phyloP scores from a whole-genome alignment of 2,888 invertebrate genomes.

The Brenthis ino region DNA sequence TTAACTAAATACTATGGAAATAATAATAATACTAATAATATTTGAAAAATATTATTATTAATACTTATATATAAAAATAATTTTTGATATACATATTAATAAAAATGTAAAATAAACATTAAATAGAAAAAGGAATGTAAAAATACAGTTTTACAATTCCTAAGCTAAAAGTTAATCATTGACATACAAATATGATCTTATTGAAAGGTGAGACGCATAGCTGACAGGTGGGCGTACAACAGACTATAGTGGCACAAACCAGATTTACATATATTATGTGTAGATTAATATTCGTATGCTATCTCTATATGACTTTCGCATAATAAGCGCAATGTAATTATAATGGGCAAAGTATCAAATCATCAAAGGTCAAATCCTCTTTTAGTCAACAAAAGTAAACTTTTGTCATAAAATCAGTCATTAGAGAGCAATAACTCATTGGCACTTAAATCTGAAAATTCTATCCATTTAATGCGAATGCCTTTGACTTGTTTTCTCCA shows the following conservation, averaged over 20 bases:
- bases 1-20: background rate
- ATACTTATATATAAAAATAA: slow-evolving; percentile 26
- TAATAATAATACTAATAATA: slow-evolving; percentile 4
- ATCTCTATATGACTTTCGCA: slow-evolving; percentile 2
- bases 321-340: background rate
- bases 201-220: background rate
- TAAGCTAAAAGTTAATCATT: slow-evolving; percentile 31
- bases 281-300: background rate
- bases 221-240: slow-evolving; percentile 5
- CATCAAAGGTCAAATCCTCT: slow-evolving; percentile 23
- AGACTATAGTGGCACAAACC: background rate
- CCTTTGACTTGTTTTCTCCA: background rate
- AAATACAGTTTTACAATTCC: slow-evolving; percentile 37
- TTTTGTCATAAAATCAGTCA: slow-evolving; percentile 16
- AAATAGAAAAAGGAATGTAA: slow-evolving; percentile 32
- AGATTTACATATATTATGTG: background rate
- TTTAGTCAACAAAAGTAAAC: slow-evolving; percentile 17
- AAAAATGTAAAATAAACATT: slow-evolving; percentile 29
- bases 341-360: slow-evolving; percentile 3
- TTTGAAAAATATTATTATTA: slow-evolving; percentile 15
- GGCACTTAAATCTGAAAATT: slow-evolving; percentile 14
- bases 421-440: slow-evolving; percentile 26
- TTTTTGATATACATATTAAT: slow-evolving; percentile 19
- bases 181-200: slow-evolving; percentile 8
- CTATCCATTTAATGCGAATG: slow-evolving; percentile 3